Evolutionary conservation across 2,888 invertebrate species (phyloP).

Genomic region (Ypsolopha scabrella): DNA sequence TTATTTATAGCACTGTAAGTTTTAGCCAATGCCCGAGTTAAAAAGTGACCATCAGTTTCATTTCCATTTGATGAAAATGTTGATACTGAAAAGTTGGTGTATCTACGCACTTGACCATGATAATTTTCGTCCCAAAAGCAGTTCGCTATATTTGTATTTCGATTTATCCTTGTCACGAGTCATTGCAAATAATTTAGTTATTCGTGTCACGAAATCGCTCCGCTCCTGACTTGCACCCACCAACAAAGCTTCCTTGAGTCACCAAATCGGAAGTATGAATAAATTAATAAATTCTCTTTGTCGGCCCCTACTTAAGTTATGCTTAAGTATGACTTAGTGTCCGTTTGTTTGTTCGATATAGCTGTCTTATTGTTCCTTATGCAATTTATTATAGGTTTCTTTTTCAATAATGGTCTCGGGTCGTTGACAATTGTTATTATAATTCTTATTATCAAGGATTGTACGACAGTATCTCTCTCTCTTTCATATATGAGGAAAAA

Average conservation of each 20-base stretch:
- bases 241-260: conserved; percentile 11
- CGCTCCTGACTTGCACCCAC: conserved; percentile 12
- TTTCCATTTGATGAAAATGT: too few species aligned
- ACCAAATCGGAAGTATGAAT: conserved; percentile 46
- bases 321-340: conserved; percentile 7
- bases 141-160: too few species aligned
- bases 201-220: conserved; percentile 10
- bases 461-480: background rate
- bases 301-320: conserved; percentile 28
- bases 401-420: background rate
- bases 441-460: background rate
- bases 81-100: too few species aligned
- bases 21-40: too few species aligned
- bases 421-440: background rate
- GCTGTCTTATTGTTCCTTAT: too few species aligned
- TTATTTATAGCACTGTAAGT: too few species aligned
- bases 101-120: too few species aligned
- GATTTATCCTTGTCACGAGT: too few species aligned
- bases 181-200: too few species aligned
- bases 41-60: too few species aligned
- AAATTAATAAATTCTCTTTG: conserved; percentile 31
- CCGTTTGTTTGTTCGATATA: conserved; percentile 13
- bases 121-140: too few species aligned
- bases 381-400: background rate
- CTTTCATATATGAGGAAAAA: too few species aligned